These are phyloP conservation scores for Carassius auratus DNA, from an alignment of 2,113 vertebrate species.

Conservation along the genomic window DNA sequence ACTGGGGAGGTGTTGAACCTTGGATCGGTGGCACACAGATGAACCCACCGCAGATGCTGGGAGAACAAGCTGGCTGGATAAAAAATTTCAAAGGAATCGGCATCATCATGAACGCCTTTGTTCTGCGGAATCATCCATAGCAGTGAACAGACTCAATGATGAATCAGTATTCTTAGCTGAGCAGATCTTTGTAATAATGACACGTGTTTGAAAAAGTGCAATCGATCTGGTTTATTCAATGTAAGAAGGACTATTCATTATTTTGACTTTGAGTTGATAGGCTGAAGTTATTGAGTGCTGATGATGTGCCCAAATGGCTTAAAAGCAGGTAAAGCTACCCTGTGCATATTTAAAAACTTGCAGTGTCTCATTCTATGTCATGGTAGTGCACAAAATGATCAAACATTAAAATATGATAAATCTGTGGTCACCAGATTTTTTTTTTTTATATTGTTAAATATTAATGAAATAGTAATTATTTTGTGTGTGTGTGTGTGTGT, in stretches of 20 bases:
- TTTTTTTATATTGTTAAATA: neutral
- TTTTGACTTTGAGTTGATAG: constrained; percentile 25
- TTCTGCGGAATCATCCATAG: constrained; percentile 18
- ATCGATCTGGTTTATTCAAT: constrained; percentile 15
- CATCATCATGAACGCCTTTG: neutral
- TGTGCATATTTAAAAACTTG: neutral
- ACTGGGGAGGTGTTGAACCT: constrained; percentile 83
- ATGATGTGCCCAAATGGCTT: neutral
- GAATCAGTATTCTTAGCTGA: constrained; percentile 20
- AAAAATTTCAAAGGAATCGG: constrained; percentile 29
- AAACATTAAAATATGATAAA: neutral
- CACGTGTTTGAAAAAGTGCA: constrained; percentile 21
- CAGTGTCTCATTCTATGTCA: neutral
- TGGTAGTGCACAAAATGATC: neutral
- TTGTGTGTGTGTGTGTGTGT: neutral
- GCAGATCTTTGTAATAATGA: neutral
- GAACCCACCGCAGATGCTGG: constrained; percentile 77
- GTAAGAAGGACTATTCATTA: neutral
- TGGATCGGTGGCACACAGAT: constrained; percentile 75
- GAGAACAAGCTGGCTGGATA: constrained; percentile 46
- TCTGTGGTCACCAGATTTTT: too few relatives aligned
- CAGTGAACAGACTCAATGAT: neutral
- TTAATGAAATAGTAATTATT: neutral
- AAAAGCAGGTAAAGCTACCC: constrained; percentile 5
- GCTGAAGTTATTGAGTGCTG: neutral